Conservation (phyloP, 2,888 invertebrate species). For the Hermaeophaga mercurialis region DNA sequence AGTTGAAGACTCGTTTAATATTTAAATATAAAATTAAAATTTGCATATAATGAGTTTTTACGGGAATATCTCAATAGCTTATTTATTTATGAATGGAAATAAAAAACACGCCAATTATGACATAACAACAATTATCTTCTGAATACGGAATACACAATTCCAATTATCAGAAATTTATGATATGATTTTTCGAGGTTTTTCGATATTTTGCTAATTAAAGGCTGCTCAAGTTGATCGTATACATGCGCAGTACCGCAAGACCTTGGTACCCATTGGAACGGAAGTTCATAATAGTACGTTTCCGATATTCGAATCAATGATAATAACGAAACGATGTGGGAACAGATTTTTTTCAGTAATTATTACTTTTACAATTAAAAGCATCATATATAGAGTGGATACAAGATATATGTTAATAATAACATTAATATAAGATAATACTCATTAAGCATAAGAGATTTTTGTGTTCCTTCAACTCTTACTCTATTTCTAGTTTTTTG, state of each 20-base stretch:
- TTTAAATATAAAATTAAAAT: neutral
- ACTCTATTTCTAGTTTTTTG: no score
- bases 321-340: slow-evolving; percentile 50
- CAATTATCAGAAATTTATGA: slow-evolving; percentile 18
- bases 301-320: slow-evolving; percentile 52
- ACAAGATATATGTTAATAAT: no score
- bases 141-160: slow-evolving; percentile 14
- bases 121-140: slow-evolving; percentile 17
- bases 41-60: slow-evolving; percentile 8
- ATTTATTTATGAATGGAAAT: slow-evolving; percentile 18
- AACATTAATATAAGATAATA: no score
- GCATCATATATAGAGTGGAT: no score
- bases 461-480: no score
- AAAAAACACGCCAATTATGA: slow-evolving; percentile 19
- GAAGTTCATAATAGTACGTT: slow-evolving; percentile 52
- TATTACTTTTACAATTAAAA: slow-evolving; percentile 14
- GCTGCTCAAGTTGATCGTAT: slow-evolving; percentile 19
- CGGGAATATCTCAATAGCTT: slow-evolving; percentile 9
- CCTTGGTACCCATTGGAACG: slow-evolving; percentile 52
- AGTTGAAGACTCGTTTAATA: neutral
- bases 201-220: slow-evolving; percentile 31
- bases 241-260: slow-evolving; percentile 37
- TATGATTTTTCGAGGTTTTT: slow-evolving; percentile 29
- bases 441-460: no score
- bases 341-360: slow-evolving; percentile 39